These are phyloP conservation scores for Brienomyrus brachyistius DNA, from an alignment of 2,113 vertebrate genomes.

Conservation along the genomic window DNA sequence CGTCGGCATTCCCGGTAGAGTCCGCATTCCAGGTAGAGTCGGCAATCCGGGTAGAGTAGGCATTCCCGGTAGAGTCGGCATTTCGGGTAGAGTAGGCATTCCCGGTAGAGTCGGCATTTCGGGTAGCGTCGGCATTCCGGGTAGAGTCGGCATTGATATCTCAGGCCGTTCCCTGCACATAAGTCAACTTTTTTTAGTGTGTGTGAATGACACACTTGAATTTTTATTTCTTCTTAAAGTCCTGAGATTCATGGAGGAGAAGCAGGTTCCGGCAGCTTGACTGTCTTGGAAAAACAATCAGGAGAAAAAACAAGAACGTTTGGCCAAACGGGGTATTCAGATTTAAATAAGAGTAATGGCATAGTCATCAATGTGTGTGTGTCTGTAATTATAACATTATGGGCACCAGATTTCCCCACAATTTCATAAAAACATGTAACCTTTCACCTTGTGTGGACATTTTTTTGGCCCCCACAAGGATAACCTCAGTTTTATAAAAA, in stretches of 20 bases:
- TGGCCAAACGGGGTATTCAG: neutral
- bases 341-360: neutral
- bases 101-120: neutral
- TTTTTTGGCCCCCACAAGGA: neutral
- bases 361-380: neutral
- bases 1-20: no score
- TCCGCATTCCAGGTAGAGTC: no score
- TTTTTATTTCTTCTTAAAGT: neutral
- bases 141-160: neutral
- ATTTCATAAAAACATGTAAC: neutral
- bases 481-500: neutral
- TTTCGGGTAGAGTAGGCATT: neutral
- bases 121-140: neutral
- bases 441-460: neutral
- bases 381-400: neutral
- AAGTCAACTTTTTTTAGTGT: neutral
- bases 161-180: neutral
- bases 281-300: neutral
- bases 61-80: neutral
- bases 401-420: neutral
- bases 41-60: no score
- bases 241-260: neutral
- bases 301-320: neutral
- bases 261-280: neutral
- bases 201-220: neutral